A percentile compares a stretch with the other conserved stretches of the same genome.
Evolutionary conservation across 2,113 vertebrate species (phyloP).

Genomic region (Apodemus speciosus): DNA sequence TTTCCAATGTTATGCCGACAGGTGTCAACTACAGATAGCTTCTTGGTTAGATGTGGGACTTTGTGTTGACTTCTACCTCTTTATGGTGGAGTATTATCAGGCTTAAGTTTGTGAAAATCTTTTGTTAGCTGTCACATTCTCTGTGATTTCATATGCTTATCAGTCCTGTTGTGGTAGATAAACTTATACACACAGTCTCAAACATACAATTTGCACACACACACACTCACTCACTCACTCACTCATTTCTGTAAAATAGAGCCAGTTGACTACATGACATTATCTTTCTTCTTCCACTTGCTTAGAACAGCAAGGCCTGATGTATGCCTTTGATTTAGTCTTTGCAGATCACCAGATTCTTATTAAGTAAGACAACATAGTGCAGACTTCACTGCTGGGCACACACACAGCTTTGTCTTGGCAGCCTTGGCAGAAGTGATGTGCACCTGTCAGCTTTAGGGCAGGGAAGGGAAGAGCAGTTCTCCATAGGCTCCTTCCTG

Average conservation of each 20-base stretch:
- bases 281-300: neutral
- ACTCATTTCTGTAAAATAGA: too few relatives aligned
- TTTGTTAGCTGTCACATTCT: neutral
- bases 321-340: neutral
- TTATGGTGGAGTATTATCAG: neutral
- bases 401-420: neutral
- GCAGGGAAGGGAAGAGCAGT: neutral
- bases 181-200: neutral
- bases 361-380: neutral
- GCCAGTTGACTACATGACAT: neutral
- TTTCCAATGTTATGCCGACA: neutral
- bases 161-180: neutral
- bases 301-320: neutral
- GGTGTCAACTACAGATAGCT: neutral
- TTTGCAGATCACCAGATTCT: neutral
- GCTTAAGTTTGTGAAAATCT: neutral
- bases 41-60: neutral
- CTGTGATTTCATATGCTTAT: neutral
- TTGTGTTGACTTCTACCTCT: neutral
- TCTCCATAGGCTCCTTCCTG: neutral
- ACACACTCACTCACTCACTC: too few relatives aligned
- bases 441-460: neutral
- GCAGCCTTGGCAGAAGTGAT: neutral
- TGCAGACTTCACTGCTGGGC: conserved; percentile 32
- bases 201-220: neutral